A percentile compares a stretch with the other conserved stretches of the same genome.
These are phyloP conservation scores for Sympetrum striolatum DNA, from an alignment of 2,888 invertebrate species.

Conservation along the genomic window DNA sequence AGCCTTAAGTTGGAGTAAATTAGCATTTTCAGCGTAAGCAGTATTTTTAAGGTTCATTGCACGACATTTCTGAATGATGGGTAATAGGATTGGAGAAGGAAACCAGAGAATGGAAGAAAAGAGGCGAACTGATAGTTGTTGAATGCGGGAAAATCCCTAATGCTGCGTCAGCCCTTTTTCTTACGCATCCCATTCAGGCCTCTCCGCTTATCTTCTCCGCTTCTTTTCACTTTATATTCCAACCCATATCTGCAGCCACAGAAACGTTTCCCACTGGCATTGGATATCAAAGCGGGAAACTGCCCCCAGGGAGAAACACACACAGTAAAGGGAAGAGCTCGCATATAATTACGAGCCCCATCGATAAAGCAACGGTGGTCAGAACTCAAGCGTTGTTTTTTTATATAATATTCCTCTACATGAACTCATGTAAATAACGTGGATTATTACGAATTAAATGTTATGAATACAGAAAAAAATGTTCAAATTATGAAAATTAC, in stretches of 20 bases:
- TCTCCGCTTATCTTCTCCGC: background rate
- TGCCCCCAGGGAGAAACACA: background rate
- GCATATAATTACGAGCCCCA: background rate
- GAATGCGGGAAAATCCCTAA: too few species aligned
- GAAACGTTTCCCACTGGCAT: background rate
- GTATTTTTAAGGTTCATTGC: too few species aligned
- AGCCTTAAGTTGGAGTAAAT: too few species aligned
- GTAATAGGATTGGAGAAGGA: too few species aligned
- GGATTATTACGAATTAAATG: too few species aligned
- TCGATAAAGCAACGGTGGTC: background rate
- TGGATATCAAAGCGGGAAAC: background rate
- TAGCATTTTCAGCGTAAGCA: too few species aligned
- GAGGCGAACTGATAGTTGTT: too few species aligned
- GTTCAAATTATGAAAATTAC: too few species aligned
- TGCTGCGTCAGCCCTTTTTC: background rate
- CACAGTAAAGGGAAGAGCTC: background rate
- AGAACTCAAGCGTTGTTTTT: background rate
- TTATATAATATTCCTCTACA: background rate
- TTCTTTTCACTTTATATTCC: constrained; percentile 19
- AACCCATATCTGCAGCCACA: background rate
- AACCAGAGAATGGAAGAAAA: too few species aligned
- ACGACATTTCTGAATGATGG: too few species aligned
- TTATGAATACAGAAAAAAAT: too few species aligned
- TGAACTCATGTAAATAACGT: too few species aligned
- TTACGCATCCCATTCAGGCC: background rate